Evolutionary conservation across 1,140 invertebrate genomes (phyloP), one percentile per base, ranked within the genome.

Genomic region (Caerostris darwini): DNA sequence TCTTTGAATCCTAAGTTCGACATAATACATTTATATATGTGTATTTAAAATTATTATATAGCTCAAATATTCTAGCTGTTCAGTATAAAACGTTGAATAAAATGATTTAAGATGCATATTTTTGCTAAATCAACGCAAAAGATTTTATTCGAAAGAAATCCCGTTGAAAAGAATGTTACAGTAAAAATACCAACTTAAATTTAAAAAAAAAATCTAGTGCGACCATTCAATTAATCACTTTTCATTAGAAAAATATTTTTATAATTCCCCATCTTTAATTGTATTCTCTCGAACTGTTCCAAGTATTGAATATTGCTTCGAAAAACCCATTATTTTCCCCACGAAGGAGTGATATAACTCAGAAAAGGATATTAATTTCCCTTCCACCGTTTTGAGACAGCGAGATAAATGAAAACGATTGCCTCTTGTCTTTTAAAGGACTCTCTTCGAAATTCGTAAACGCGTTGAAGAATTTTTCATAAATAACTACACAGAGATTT

Each of bases 341-440:
- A 77, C 69, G 50, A 77, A 34, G 34, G 34, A 77, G 50, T 50
- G 69, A 77, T 77, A 77, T 77, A 77, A 71, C 69, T 71, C 69
- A 71, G 69, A 71, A 77, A 77, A 34, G 34, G 69, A 77, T 50
- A 77, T 77, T 77, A 77, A 77, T 77, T 77, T 77, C 10, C 69
- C 50, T 34, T 77, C 19, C 50, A 53, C 69, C 50, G 19, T 77
- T 77, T 77, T 77, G 69, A 77, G 69, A 77, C 69, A 77, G 50
- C 69, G 19, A 50, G 69, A 77, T 77, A 77, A 77, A 77, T 77
- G 69, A 34, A 77, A 77, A 77, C 69, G 69, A 77, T 77, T 34
- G 34, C 69, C 50, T 77, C 69, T 77, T 77, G 50, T 77, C 69
- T 77, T 77, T 77, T 77, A 77, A 77, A 77, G 34, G 19, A 77